Base-by-base conservation (phyloP, 1,140 invertebrate genomes). In the Drosophila nigrodunni region DNA sequence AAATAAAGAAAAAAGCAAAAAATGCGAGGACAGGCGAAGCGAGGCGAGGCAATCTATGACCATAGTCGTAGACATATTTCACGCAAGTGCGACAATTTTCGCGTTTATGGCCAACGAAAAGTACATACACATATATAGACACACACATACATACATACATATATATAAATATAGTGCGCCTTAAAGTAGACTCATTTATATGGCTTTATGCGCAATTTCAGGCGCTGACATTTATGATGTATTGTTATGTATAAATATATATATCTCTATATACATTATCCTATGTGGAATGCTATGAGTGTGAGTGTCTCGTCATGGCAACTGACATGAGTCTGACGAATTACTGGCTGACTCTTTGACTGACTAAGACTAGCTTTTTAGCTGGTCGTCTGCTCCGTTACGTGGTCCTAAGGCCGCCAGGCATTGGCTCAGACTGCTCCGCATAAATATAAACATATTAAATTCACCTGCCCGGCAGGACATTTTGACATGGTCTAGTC, bases 101-200 rank as follows among this genome's bases (percentile, higher is more conserved):
- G 73, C 83, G 73, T 62, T 73, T 73, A 77, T 77, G 69, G 62
- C 54, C 69, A 74, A 55, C 49, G 57, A 66, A 70, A 87, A 80
- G 78, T 88, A 85, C 80, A 30, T 5, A 30, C 25, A 30, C 25
- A 30, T 30, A 30, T 4, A 30, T 30, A 30, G 25, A 30, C 6
- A 30, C 25, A 30, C 1, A 30, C 6, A 30, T 30, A 30, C 25
- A 25, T 4, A 25, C 4, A 25, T 25, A 25, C 25, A 30, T 30
- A 5, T 30, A 30, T 30, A 78, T 78, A 89, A 89, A 88, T 78
- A 89, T 89, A 88, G 80, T 85, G 80, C 66, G 78, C 80, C 83
- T 85, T 77, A 82, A 85, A 91, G 83, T 77, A 91, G 80, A 77
- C 78, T 76, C 88, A 91, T 91, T 91, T 91, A 91, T 91, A 91